These are phyloP conservation scores for Brachionus angularis DNA, from an alignment of 1,140 invertebrate species.

Conservation along the genomic window DNA sequence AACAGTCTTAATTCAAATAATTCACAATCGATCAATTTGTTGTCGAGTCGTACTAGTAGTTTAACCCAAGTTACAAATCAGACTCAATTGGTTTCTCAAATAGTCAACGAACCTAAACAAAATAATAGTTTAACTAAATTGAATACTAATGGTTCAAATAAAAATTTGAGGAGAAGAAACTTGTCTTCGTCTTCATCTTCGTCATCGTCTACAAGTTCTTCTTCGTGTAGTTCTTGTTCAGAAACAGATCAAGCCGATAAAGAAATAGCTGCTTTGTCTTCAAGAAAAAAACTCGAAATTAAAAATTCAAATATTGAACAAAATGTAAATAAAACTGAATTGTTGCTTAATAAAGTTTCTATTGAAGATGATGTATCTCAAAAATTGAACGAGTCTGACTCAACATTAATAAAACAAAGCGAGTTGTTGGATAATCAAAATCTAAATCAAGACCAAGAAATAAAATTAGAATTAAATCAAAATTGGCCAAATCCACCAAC, in stretches of 20 bases:
- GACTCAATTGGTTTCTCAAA: constrained; percentile 47
- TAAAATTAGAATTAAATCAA: no score
- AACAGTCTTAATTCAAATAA: constrained; percentile 45
- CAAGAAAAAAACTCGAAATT: neutral
- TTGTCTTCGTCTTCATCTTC: constrained; percentile 27
- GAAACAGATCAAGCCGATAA: constrained; percentile 16
- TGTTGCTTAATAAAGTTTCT: no score
- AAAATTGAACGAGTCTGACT: no score
- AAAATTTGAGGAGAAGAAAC: neutral
- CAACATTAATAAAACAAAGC: no score
- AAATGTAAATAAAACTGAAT: no score
- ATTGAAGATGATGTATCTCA: neutral
- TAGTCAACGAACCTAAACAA: constrained; percentile 20
- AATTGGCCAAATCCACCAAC: constrained; percentile 24
- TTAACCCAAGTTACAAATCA: constrained; percentile 54
- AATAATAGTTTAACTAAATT: constrained; percentile 25
- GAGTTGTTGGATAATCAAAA: neutral
- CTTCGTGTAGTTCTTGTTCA: constrained; percentile 21
- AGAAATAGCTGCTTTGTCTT: constrained; percentile 31
- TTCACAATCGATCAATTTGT: neutral
- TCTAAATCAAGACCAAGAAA: neutral
- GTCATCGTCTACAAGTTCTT: constrained; percentile 45
- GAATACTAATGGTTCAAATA: constrained; percentile 25
- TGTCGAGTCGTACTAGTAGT: constrained; percentile 48
- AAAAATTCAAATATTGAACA: constrained; percentile 2